phyloP scores from a whole-genome alignment of 2,113 vertebrate species.

The Poeciliopsis prolifica region DNA sequence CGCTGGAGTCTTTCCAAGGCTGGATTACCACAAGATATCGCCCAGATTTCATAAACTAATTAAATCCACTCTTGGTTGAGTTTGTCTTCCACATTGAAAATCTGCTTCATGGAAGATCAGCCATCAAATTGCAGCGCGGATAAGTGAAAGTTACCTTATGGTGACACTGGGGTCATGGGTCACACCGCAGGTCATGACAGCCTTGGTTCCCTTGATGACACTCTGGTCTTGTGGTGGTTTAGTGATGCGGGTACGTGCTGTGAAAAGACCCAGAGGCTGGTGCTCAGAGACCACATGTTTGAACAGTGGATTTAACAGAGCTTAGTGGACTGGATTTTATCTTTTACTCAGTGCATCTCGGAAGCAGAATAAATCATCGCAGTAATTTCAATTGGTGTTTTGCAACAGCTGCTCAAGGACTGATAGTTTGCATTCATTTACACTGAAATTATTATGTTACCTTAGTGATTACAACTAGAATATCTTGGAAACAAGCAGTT shows the following conservation, averaged over 20 bases:
- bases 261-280: conserved; percentile 34
- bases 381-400: conserved; percentile 9
- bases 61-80: conserved; percentile 31
- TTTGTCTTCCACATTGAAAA: conserved; percentile 25
- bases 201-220: conserved; percentile 98
- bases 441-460: conserved; percentile 5
- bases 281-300: conserved; percentile 34
- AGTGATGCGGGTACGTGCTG: conserved; percentile 94
- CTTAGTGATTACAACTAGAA: conserved; percentile 4
- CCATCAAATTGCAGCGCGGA: not conserved
- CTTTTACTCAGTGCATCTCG: conserved; percentile 37
- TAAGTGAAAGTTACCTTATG: conserved; percentile 80
- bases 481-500: not conserved
- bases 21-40: conserved; percentile 55
- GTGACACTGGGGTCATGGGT: conserved; percentile 92
- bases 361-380: conserved; percentile 30
- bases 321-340: conserved; percentile 23
- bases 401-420: conserved; percentile 18
- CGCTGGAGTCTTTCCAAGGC: conserved; percentile 55
- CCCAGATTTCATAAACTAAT: conserved; percentile 63
- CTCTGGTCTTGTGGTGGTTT: conserved; percentile 93
- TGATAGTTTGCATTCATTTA: conserved; percentile 29
- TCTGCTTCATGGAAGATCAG: not conserved
- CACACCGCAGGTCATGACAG: conserved; percentile 92
- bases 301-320: conserved; percentile 35